Evolutionary conservation across 92 coral and sea anemone genomes (phyloP), one percentile per base, ranked within the genome.

Genomic region (Umimayanthus kanabou): DNA sequence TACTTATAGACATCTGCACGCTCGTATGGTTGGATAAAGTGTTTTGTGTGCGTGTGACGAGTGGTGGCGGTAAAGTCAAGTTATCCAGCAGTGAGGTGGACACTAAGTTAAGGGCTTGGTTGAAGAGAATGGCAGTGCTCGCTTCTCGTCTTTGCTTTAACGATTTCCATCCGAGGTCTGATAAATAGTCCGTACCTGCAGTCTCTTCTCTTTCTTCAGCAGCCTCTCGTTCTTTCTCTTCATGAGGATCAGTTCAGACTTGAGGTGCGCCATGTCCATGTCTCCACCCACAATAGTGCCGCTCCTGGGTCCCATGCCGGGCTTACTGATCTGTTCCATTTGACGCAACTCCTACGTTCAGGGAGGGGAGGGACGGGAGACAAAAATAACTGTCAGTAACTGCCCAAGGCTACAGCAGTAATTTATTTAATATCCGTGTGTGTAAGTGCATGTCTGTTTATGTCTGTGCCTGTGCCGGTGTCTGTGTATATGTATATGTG

Each of bases 151-250:
- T 33, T 33, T 33, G 37, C 37, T 33, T 2, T 33, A 33, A 33
- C 2, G 37, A 33, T 33, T 33, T 33, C 37, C 37, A 33, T 33
- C 37, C 1, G 37, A 33, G 37, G 37, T 33, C 37, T 33, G 37
- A 33, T 33, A 33, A 33, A 33, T 33, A 33, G 37, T 33, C 37
- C 81, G 50, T 78, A 96, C 99, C 98, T 96, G 98, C 37, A 97
- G 81, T 84, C 99, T 91, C 82, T 97, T 95, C 81, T 97, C 99
- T 79, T 97, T 97, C 85, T 95, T 95, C 69, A 92, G 79, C 69
- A 97, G 87, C 39, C 97, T 87, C 42, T 94, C 95, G 76, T 95
- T 92, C 77, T 97, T 94, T 84, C 97, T 90, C 85, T 92, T 95
- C 89, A 95, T 86, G 72, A 97, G 88, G 79, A 97, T 88, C 2